phyloP scores from a whole-genome alignment of 23 tunicate species.

The Ciona savignyi region DNA sequence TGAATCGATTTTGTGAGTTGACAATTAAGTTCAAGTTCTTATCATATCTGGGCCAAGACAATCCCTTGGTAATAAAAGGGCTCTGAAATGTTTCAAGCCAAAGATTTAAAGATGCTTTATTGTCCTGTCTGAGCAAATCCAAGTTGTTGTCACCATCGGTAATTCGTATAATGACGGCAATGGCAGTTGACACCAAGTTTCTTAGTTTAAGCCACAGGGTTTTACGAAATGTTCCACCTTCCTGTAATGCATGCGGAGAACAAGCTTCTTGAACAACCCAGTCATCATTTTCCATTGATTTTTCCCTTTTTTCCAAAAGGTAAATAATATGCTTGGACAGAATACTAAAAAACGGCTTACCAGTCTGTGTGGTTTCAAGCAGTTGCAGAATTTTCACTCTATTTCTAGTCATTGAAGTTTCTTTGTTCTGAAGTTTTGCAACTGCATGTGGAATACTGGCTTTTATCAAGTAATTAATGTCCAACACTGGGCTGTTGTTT shows the following conservation, averaged over 20 bases:
- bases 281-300: not conserved
- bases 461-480: no score
- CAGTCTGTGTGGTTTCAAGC: not conserved
- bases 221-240: conserved; percentile 64
- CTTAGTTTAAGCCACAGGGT: conserved; percentile 48
- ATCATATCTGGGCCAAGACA: no score
- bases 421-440: conserved; percentile 26
- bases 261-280: conserved; percentile 68
- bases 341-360: conserved; percentile 10
- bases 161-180: conserved; percentile 34
- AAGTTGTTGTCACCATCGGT: conserved; percentile 46
- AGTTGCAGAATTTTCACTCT: conserved; percentile 30
- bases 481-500: conserved; percentile 8
- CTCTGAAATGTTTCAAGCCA: no score
- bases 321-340: conserved; percentile 12
- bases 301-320: conserved; percentile 6
- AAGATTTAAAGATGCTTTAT: no score
- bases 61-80: no score
- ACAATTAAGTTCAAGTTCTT: conserved; percentile 18
- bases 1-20: not conserved
- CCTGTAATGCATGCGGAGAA: conserved; percentile 46
- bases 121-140: conserved; percentile 23
- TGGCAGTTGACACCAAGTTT: conserved; percentile 13
- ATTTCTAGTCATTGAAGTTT: conserved; percentile 18
- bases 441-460: conserved; percentile 52